Percentiles rank a stretch among this genome's conserved stretches.
These are phyloP conservation scores for Sorex maritimensis DNA, from an alignment of 2,797 vertebrate species.

Conservation along the genomic window DNA sequence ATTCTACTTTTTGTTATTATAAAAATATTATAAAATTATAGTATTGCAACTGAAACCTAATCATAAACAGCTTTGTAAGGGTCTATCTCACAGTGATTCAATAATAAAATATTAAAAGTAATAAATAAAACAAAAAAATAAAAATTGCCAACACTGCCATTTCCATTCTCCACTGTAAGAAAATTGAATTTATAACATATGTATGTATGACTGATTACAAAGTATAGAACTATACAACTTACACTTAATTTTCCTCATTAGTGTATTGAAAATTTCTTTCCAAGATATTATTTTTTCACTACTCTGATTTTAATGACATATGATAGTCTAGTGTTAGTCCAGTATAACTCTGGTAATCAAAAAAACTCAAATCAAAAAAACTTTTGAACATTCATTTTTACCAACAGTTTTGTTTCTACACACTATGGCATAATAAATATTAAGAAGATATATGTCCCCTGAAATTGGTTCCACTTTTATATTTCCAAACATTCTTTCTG, in stretches of 20 bases:
- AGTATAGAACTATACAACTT: background rate
- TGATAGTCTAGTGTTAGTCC: background rate
- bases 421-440: background rate
- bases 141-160: background rate
- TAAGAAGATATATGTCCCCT: background rate
- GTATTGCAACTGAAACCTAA: too few species aligned
- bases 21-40: background rate
- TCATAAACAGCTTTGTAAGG: too few species aligned
- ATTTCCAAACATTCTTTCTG: background rate
- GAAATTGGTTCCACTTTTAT: conserved; percentile 15
- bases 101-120: too few species aligned
- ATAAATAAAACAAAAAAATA: too few species aligned
- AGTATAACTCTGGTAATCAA: background rate
- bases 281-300: background rate
- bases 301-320: background rate
- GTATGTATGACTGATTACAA: background rate
- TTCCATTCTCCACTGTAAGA: background rate
- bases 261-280: background rate
- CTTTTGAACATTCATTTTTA: background rate
- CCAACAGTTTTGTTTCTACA: background rate
- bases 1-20: conserved; percentile 9
- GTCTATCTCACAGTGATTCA: too few species aligned
- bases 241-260: conserved; percentile 29
- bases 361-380: background rate
- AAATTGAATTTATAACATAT: background rate